Conservation (phyloP, 2,888 invertebrate species). For the Calameuta filiformis region DNA sequence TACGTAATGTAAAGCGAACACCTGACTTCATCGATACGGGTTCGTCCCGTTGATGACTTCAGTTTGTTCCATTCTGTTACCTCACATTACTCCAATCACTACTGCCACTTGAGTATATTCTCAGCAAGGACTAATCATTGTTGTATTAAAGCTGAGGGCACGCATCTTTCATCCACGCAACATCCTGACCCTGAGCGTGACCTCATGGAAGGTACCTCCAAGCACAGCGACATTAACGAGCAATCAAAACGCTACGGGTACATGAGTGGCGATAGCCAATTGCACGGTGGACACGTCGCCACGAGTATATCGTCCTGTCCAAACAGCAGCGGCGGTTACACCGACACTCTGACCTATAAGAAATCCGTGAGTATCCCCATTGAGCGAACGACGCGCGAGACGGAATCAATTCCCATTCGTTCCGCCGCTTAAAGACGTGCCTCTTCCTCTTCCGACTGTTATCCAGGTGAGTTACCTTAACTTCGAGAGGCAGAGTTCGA, state of each 20-base stretch:
- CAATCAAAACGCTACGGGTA: constrained; percentile 62
- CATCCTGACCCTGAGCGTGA: constrained; percentile 61
- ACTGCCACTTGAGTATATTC: too few relatives aligned
- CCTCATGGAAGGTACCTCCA: constrained; percentile 58
- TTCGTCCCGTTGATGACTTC: too few relatives aligned
- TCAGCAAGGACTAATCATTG: too few relatives aligned
- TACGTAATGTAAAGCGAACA: background rate
- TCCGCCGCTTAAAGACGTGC: too few relatives aligned
- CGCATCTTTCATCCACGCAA: constrained; percentile 57
- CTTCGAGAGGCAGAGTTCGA: constrained; percentile 61
- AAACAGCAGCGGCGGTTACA: constrained; percentile 57
- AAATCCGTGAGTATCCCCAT: constrained; percentile 41
- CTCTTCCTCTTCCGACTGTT: background rate
- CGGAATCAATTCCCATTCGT: too few relatives aligned
- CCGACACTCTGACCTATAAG: constrained; percentile 63
- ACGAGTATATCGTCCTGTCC: constrained; percentile 62
- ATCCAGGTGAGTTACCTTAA: constrained; percentile 60
- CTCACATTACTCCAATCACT: too few relatives aligned
- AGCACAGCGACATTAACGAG: constrained; percentile 58
- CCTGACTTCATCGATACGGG: background rate
- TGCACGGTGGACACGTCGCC: constrained; percentile 56
- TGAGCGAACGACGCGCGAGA: too few relatives aligned
- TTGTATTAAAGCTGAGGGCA: constrained; percentile 51
- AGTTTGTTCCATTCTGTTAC: too few relatives aligned
- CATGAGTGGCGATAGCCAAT: constrained; percentile 60